Percentiles rank a stretch among this genome's conserved stretches.
Conservation (phyloP, 2,113 vertebrate genomes). For the Rynchops niger region DNA sequence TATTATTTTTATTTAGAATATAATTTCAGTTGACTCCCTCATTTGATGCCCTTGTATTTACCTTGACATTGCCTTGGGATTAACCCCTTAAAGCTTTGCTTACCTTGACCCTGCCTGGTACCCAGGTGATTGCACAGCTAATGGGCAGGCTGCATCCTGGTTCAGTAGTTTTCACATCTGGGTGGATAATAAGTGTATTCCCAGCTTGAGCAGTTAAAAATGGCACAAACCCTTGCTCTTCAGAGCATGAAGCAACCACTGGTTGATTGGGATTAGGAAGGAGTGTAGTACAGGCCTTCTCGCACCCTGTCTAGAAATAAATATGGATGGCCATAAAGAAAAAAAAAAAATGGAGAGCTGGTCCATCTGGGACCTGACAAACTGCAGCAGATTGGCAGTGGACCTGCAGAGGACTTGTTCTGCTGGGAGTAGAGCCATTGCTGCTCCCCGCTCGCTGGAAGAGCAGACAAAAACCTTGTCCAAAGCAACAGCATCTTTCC, state of each 20-base stretch:
- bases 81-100: background rate
- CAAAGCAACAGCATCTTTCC: background rate
- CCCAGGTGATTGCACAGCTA: background rate
- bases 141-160: background rate
- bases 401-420: background rate
- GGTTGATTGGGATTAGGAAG: background rate
- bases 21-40: background rate
- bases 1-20: conserved; percentile 25
- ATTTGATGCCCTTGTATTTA: background rate
- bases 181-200: background rate
- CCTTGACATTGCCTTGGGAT: background rate
- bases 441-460: background rate
- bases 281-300: background rate
- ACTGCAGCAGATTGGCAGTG: background rate
- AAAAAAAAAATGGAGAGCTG: background rate
- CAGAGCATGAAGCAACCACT: background rate
- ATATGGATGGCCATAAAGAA: background rate
- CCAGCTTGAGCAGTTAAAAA: background rate
- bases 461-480: background rate
- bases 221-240: background rate
- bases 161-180: background rate
- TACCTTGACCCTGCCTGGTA: background rate
- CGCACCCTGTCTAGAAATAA: background rate
- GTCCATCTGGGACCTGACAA: background rate
- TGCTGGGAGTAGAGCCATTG: background rate